These are phyloP conservation scores for Philhelius pedissequus DNA, from an alignment of 2,888 invertebrate species.

Conservation along the genomic window DNA sequence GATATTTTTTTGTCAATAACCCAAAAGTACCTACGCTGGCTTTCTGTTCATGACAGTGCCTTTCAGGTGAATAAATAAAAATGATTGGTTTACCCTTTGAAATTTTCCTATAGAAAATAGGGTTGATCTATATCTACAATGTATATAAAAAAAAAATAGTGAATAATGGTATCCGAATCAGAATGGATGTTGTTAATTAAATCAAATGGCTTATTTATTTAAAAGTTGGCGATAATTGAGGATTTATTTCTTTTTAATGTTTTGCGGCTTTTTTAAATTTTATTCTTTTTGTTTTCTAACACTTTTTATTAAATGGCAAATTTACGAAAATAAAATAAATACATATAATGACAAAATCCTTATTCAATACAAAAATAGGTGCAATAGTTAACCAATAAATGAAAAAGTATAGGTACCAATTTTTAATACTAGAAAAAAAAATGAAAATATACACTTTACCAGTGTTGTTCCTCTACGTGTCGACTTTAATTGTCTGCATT, in stretches of 20 bases:
- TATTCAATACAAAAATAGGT: too few species aligned
- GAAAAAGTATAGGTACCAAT: too few species aligned
- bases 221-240: neutral
- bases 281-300: neutral
- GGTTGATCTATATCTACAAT: neutral
- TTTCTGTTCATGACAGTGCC: neutral
- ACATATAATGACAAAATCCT: too few species aligned
- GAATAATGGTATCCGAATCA: neutral
- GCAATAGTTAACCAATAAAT: too few species aligned
- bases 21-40: neutral
- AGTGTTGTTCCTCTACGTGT: too few species aligned
- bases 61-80: constrained; percentile 9
- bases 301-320: too few species aligned
- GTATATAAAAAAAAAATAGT: neutral
- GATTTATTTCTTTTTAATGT: neutral
- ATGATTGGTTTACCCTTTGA: neutral
- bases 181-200: neutral
- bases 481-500: too few species aligned
- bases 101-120: neutral
- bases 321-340: too few species aligned
- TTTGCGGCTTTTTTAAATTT: neutral
- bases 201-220: neutral
- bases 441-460: too few species aligned
- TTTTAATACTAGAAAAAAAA: too few species aligned
- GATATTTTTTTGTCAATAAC: neutral